phyloP scores from a whole-genome alignment of 2,797 vertebrate species.

The Gymnothorax reevesii region DNA sequence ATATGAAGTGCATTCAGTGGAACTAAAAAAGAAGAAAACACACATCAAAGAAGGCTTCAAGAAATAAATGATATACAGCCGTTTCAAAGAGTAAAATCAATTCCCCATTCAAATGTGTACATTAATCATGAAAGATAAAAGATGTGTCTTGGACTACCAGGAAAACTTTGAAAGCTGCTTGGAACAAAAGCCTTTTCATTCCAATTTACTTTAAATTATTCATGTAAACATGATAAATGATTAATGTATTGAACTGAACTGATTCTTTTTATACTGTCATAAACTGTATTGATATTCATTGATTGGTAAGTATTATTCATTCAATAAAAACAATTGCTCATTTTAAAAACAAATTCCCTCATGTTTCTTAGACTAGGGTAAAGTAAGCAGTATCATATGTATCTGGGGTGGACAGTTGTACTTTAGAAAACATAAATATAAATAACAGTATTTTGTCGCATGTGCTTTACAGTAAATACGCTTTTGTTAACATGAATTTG shows the following conservation, averaged over 20 bases:
- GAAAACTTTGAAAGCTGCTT: constrained; percentile 4
- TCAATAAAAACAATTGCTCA: not conserved
- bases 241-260: not conserved
- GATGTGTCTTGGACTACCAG: not conserved
- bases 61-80: not conserved
- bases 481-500: not conserved
- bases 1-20: not conserved
- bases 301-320: not conserved
- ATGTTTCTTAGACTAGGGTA: not conserved
- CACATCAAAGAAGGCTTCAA: not conserved
- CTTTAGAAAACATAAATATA: not conserved
- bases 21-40: not conserved
- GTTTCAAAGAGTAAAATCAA: constrained; percentile 6
- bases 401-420: not conserved
- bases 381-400: not conserved
- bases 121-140: constrained; percentile 8
- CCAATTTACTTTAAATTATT: constrained; percentile 14
- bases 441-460: not conserved
- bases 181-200: constrained; percentile 9
- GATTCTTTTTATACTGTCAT: not conserved
- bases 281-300: not conserved
- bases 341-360: not conserved
- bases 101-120: constrained; percentile 2
- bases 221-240: not conserved
- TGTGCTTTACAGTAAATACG: not conserved